Evolutionary conservation across 2,888 invertebrate species (phyloP).

Genomic region (Pyrrhosoma nymphula): DNA sequence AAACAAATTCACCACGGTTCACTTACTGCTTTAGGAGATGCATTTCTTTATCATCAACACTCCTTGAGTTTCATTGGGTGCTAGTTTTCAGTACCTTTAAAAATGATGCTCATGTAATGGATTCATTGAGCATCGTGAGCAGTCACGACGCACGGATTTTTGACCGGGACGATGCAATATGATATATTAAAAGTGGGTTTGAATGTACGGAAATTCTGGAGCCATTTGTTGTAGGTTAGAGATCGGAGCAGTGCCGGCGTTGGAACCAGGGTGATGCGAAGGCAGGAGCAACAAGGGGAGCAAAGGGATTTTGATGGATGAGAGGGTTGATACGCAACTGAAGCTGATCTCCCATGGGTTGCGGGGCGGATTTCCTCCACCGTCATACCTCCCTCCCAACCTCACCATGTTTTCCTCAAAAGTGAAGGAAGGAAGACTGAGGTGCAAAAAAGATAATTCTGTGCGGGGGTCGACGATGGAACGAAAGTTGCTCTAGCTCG

Average conservation of each 20-base stretch:
- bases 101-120: no score
- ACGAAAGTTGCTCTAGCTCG: background rate
- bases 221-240: no score
- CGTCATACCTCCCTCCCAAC: background rate
- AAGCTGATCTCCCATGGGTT: background rate
- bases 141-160: no score
- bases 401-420: background rate
- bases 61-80: no score
- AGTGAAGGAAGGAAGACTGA: conserved; percentile 13
- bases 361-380: background rate
- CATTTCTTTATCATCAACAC: no score
- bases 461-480: background rate
- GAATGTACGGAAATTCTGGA: no score
- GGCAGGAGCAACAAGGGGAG: background rate
- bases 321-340: conserved; percentile 21
- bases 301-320: conserved; percentile 44
- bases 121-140: no score
- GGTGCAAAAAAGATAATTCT: background rate
- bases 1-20: no score
- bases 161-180: no score
- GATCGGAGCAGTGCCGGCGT: background rate
- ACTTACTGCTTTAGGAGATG: no score
- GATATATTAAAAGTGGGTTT: no score
- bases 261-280: background rate
- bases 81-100: no score